A percentile compares a stretch with the other conserved stretches of the same genome.
phyloP scores from a whole-genome alignment of 2,888 invertebrate species.

The Lycophotia porphyrea region DNA sequence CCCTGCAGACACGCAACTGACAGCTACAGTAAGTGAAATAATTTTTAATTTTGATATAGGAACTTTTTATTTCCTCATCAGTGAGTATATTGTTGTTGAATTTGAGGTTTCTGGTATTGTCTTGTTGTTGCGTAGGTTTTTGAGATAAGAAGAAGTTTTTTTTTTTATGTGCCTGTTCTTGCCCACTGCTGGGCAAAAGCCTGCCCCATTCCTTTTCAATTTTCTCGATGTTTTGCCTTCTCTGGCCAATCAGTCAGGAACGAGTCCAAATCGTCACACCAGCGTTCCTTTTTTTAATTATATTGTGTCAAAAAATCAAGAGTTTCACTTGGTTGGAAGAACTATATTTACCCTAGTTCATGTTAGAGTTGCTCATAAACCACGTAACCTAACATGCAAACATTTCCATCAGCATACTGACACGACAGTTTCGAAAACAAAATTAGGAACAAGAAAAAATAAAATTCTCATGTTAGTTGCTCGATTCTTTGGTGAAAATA shows the following conservation, averaged over 20 bases:
- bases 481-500: not conserved
- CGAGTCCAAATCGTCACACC: no score
- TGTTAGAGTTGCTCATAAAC: not conserved
- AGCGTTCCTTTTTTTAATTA: not conserved
- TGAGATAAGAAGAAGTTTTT: not conserved
- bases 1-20: slow-evolving; percentile 69
- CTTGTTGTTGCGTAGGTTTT: not conserved
- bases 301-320: not conserved
- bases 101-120: not conserved
- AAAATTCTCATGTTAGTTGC: not conserved
- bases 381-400: not conserved
- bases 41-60: slow-evolving; percentile 71
- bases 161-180: no score
- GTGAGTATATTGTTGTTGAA: slow-evolving; percentile 49
- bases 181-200: no score
- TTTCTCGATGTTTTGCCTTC: no score
- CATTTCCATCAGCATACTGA: not conserved
- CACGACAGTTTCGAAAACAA: not conserved
- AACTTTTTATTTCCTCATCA: slow-evolving; percentile 52
- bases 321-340: not conserved
- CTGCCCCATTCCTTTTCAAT: no score
- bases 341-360: not conserved
- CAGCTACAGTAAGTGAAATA: slow-evolving; percentile 84
- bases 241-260: no score
- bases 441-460: not conserved